These are phyloP conservation scores for Noctua fimbriata DNA, from an alignment of 2,888 invertebrate genomes.

Conservation along the genomic window DNA sequence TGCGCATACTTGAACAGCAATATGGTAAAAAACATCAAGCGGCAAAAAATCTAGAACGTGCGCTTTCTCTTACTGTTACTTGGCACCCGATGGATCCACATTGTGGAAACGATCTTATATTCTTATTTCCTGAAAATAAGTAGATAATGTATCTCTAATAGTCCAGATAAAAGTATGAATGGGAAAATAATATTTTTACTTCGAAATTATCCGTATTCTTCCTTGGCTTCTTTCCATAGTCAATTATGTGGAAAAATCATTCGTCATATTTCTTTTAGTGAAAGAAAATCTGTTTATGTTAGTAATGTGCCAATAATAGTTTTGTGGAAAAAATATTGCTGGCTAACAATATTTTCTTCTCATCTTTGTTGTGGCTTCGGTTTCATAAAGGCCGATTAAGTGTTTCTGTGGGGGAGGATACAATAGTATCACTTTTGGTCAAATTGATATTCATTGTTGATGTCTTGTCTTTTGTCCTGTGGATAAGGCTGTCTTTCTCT, in stretches of 20 bases:
- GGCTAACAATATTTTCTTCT: slow-evolving; percentile 41
- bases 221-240: slow-evolving; percentile 58
- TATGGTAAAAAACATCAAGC: slow-evolving; percentile 7
- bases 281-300: slow-evolving; percentile 49
- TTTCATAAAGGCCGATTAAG: slow-evolving; percentile 35
- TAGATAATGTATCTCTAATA: slow-evolving; percentile 56
- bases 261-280: slow-evolving; percentile 44
- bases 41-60: slow-evolving; percentile 11
- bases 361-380: slow-evolving; percentile 5
- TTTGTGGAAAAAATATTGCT: slow-evolving; percentile 42
- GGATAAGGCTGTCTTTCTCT: not conserved
- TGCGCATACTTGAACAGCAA: not conserved
- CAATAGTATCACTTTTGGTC: slow-evolving; percentile 2
- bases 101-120: slow-evolving; percentile 50
- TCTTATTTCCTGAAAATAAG: slow-evolving; percentile 63
- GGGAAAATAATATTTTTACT: slow-evolving; percentile 53
- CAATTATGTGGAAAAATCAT: slow-evolving; percentile 61
- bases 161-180: slow-evolving; percentile 53
- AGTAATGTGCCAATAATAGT: slow-evolving; percentile 58
- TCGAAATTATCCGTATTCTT: slow-evolving; percentile 40
- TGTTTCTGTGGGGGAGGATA: slow-evolving; percentile 30
- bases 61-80: slow-evolving; percentile 58
- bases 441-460: slow-evolving; percentile 16
- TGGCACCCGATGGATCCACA: slow-evolving; percentile 67
- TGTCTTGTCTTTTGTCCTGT: not conserved